Base-by-base conservation (phyloP, 2,888 invertebrate genomes). In the Machimus atricapillus region DNA sequence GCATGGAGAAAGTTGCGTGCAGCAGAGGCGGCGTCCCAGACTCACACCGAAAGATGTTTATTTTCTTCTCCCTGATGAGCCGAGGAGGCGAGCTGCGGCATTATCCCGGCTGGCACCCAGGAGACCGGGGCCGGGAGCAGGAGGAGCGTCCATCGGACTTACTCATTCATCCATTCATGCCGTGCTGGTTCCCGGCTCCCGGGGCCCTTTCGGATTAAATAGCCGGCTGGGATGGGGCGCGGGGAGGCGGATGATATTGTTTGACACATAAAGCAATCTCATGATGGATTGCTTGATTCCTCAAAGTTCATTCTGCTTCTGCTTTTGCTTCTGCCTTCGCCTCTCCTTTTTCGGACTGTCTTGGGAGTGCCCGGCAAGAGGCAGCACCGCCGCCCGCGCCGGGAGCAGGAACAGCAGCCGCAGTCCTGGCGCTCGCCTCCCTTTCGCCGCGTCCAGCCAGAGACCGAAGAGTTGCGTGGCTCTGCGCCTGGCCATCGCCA, bases 211-310 rank as follows among this genome's bases (percentile, higher is more conserved):
- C 23, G 23, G 66, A 43, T 58, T 66, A 66, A 58, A 40, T 66
- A 37, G 7, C 16, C 73, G 19, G 43, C 27, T n/a, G 34, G 46
- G 27, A 74, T 16, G 85, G 74, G 85, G 19, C 40, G 31, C 23
- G 23, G 43, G 76, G 73, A 73, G 87, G 81, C 81, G 86, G 86
- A 86, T 86, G 87, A 88, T 88, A 88, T 88, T 88, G 88, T 88
- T 87, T 88, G 88, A 88, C 88, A 88, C 87, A 88, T 87, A 88
- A 88, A 88, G 87, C 87, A 88, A 88, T 88, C 87, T 88, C 86
- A 88, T 88, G 88, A 88, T 88, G 88, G 88, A 88, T 88, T 88
- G 87, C 87, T 85, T 88, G 88, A 88, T 88, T 88, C 73, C 78
- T 85, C 46, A 74, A 37, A 37, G 56, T 86, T 85, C 85, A 37